phyloP scores from a whole-genome alignment of 1,140 invertebrate genomes.

The Musca vetustissima region DNA sequence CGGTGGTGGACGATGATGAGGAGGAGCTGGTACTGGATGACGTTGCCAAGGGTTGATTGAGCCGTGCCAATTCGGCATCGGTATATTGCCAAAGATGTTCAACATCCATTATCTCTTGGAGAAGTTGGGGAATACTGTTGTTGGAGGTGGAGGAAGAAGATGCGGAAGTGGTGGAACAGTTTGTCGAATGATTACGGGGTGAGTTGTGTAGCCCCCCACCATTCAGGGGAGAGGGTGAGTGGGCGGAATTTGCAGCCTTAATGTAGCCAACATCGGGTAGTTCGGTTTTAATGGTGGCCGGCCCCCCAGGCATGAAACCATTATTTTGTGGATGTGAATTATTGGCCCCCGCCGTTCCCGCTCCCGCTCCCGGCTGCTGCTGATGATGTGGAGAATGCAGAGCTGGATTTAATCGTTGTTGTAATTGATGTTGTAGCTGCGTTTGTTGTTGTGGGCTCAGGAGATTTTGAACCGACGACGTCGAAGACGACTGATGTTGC shows the following conservation, averaged over 20 bases:
- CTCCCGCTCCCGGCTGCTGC: conserved; percentile 30
- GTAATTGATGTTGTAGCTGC: conserved; percentile 34
- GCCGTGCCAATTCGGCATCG: conserved; percentile 66
- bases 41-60: conserved; percentile 57
- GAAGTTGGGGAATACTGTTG: conserved; percentile 12
- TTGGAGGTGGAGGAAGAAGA: not conserved
- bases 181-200: not conserved
- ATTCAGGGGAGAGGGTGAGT: not conserved
- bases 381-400: conserved; percentile 20
- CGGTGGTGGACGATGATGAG: conserved; percentile 45
- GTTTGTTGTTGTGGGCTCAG: conserved; percentile 28
- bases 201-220: not conserved
- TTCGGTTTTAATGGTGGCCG: conserved; percentile 11
- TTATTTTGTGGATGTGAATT: not conserved
- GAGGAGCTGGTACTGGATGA: conserved; percentile 46
- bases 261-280: conserved; percentile 2
- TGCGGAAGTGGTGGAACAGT: not conserved
- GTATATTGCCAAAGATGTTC: conserved; percentile 92
- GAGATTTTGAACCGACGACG: conserved; percentile 20
- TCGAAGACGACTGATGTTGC: no score
- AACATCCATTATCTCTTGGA: conserved; percentile 89
- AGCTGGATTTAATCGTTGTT: conserved; percentile 17
- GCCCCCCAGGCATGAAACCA: not conserved
- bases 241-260: not conserved
- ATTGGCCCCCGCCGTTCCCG: not conserved